A percentile compares a stretch with the other conserved stretches of the same genome.
phyloP scores from a whole-genome alignment of 2,113 vertebrate species.

The Pipra filicauda region DNA sequence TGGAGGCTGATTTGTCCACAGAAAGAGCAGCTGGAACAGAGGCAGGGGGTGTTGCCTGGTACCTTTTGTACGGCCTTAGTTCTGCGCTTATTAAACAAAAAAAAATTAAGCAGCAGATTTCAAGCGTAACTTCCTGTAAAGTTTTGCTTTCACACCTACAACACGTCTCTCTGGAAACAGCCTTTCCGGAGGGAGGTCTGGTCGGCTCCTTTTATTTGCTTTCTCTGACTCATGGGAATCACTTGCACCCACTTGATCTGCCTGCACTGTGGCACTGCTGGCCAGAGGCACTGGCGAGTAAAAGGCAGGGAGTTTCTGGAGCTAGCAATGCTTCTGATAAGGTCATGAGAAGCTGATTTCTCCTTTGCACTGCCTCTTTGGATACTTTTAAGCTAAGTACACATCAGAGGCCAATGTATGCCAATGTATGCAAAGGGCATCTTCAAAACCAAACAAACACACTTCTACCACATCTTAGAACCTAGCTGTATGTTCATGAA shows the following conservation, averaged over 20 bases:
- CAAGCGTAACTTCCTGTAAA: background rate
- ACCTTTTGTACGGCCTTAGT: background rate
- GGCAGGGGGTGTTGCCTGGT: background rate
- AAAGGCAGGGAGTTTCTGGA: background rate
- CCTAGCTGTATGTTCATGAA: background rate
- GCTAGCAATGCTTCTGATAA: background rate
- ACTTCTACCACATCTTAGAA: background rate
- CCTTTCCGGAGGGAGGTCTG: background rate
- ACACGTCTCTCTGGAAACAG: background rate
- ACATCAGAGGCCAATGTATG: background rate
- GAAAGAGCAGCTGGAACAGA: background rate
- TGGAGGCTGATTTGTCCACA: background rate
- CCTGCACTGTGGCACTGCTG: background rate
- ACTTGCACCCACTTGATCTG: background rate
- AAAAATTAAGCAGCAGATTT: background rate
- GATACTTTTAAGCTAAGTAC: background rate
- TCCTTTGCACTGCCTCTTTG: background rate
- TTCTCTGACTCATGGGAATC: background rate
- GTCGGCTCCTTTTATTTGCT: background rate
- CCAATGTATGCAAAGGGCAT: background rate
- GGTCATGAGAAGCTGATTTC: background rate
- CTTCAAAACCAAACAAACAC: background rate
- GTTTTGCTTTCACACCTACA: slow-evolving; percentile 3
- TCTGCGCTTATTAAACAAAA: background rate
- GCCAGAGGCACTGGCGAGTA: background rate